Evolutionary conservation across 2,797 vertebrate genomes (phyloP).

Genomic region (Propithecus deckenii): DNA sequence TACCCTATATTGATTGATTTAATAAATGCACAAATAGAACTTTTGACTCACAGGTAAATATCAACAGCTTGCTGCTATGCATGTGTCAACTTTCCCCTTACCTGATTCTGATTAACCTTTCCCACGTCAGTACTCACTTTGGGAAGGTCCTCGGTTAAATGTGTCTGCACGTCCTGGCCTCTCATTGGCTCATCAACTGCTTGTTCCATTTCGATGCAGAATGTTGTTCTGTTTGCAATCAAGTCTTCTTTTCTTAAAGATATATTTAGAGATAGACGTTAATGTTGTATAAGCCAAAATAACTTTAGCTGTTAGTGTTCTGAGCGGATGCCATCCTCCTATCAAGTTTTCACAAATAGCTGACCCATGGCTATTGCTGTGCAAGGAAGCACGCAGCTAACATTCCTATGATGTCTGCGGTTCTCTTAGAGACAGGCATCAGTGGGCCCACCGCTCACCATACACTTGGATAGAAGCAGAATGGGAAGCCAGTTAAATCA

Average conservation of each 20-base stretch:
- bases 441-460: background rate
- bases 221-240: background rate
- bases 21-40: background rate
- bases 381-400: background rate
- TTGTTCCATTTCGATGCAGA: constrained; percentile 59
- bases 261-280: constrained; percentile 47
- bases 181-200: background rate
- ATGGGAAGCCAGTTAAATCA: background rate
- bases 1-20: background rate
- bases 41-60: background rate
- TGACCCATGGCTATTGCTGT: background rate
- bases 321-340: background rate
- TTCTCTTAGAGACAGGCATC: background rate
- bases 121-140: constrained; percentile 40
- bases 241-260: constrained; percentile 46
- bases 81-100: background rate
- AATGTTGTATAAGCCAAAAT: background rate
- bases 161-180: background rate
- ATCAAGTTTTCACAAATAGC: background rate
- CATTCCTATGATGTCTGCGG: background rate
- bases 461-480: background rate
- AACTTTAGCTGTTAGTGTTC: background rate
- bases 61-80: background rate
- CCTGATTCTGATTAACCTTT: background rate
- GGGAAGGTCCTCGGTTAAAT: background rate